Percentiles rank a stretch among this genome's conserved stretches.
phyloP scores from a whole-genome alignment of 2,113 vertebrate species.

The Tricholaema leucomelas region DNA sequence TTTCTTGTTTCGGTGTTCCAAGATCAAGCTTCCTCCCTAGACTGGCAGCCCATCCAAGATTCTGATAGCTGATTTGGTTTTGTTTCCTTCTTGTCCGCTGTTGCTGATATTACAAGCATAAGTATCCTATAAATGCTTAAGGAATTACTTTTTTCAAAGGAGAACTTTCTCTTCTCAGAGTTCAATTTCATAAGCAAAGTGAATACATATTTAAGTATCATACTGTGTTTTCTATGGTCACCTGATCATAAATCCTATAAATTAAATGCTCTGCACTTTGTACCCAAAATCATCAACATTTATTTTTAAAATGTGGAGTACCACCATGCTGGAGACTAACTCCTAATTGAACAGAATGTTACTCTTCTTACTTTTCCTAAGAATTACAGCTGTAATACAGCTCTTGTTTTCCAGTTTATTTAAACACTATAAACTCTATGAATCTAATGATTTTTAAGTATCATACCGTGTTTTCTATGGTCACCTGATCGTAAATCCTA shows the following conservation, averaged over 20 bases:
- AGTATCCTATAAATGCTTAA: conserved; percentile 1
- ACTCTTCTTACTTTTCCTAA: too few species aligned
- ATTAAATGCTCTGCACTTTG: background rate
- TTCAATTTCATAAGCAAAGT: background rate
- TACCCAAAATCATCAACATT: background rate
- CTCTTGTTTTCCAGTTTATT: too few species aligned
- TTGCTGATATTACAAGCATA: conserved; percentile 17
- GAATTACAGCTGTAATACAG: too few species aligned
- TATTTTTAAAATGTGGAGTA: too few species aligned
- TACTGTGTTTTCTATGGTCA: background rate
- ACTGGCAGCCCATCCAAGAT: background rate
- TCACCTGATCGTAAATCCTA: background rate
- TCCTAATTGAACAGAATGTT: too few species aligned
- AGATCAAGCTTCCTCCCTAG: background rate
- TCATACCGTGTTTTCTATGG: background rate
- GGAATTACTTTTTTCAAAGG: conserved; percentile 1
- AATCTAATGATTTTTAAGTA: too few species aligned
- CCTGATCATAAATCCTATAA: background rate
- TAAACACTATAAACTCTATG: too few species aligned
- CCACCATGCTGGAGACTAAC: too few species aligned
- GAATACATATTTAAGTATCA: background rate
- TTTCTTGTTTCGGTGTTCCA: conserved; percentile 5
- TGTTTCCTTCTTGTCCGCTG: background rate
- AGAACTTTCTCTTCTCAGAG: background rate
- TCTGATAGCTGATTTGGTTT: conserved; percentile 17